Evolutionary conservation across 23 tunicate genomes (phyloP).

Genomic region (Ascidia mentula): DNA sequence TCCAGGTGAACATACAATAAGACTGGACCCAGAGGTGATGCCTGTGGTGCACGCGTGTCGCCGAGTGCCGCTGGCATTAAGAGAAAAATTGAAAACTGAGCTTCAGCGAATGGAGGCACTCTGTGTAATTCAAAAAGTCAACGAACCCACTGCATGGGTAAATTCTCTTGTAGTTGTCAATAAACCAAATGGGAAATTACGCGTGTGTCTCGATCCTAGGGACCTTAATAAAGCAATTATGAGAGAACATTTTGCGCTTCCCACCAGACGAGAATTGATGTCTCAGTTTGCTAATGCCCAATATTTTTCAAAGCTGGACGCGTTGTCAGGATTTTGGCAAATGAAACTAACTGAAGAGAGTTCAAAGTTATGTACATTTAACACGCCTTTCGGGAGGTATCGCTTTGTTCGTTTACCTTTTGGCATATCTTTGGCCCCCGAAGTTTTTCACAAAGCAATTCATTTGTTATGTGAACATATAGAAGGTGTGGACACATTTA

Average conservation of each 20-base stretch:
- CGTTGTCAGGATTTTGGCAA: background rate
- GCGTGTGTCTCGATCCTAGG: too few species aligned
- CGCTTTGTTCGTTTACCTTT: too few species aligned
- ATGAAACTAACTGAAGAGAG: background rate
- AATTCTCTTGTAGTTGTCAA: background rate
- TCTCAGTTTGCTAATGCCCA: constrained; percentile 1
- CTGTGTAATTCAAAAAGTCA: background rate
- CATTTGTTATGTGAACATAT: constrained; percentile 3
- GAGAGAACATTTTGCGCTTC: constrained; percentile 13
- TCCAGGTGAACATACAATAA: background rate
- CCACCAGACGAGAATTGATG: constrained; percentile 23
- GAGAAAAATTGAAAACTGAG: background rate
- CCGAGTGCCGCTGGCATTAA: background rate
- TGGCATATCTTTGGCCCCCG: background rate
- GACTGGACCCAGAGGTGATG: background rate
- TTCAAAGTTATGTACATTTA: background rate
- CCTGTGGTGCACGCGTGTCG: background rate
- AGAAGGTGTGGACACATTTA: background rate
- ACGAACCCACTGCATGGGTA: background rate
- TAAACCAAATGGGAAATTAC: too few species aligned
- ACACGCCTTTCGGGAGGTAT: constrained; percentile 5
- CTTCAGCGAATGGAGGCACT: background rate
- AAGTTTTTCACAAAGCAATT: background rate
- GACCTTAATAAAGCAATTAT: background rate
- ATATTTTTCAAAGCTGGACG: background rate